Evolutionary conservation across 2,797 vertebrate genomes (phyloP), one percentile per base, ranked within the genome.

Genomic region (Lagothrix lagotricha): DNA sequence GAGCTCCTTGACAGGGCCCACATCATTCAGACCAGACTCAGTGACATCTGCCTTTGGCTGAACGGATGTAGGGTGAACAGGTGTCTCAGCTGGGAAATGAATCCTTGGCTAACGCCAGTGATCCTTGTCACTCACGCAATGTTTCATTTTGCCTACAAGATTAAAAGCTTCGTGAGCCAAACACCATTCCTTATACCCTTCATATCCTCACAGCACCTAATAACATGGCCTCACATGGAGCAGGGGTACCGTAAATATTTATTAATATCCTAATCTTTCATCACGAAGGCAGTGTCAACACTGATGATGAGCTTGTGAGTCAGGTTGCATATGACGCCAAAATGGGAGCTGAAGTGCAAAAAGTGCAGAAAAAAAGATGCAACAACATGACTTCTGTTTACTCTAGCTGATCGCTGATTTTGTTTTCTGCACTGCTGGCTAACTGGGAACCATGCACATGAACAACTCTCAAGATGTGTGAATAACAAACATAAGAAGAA

Each of bases 181-280:
- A n/a, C 39, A 6, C 1, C 0, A 0, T 33, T 70, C 46, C 41
- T 54, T 20, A 17, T 4, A 4, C 8, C 14, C 48, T 17, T 28
- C 20, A 0, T 52, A 19, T 33, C 61, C 30, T 50, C 33, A 2
- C 1, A 82, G 80, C 26, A 50, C 82, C 50, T 73, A 26, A 48
- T 39, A 46, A 41, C 64, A 33, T 10, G 39, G 52, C 44, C 50
- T 52, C 4, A 13, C 44, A 15, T 8, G 5, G 28, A 13, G 36
- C 41, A 36, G 87, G 24, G 57, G 12, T 24, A 73, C 72, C 7
- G 12, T 44, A 39, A 44, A 11, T 52, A 48, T 8, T 9, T 44
- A 58, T 33, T 33, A 67, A 33, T 22, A 44, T 10, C 80, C 67
- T 58, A 5, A 54, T n/a, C 54, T 46, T 61, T 10, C 28, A 7